Base-by-base conservation (phyloP, 1,140 invertebrate species). In the Coelopa frigida region DNA sequence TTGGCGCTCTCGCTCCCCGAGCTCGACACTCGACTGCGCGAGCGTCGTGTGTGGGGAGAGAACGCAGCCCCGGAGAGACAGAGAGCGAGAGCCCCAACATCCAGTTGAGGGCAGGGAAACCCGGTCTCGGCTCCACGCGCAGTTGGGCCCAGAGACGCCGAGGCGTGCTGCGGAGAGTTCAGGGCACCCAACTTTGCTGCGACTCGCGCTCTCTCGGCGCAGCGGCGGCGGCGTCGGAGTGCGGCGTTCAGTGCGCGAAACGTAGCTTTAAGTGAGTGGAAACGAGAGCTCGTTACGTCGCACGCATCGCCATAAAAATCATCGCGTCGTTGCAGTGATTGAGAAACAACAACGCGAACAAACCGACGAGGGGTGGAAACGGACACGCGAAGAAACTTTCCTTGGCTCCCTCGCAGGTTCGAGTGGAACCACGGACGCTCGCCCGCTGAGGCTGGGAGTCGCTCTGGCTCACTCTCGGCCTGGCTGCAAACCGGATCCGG, bases 251-350 rank as follows among this genome's bases (percentile, higher is more conserved):
- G 64, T 60, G 61, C 58, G 58, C 47, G 65, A 61, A 68, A 68
- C 58, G 64, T 65, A 64, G 61, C 64, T 68, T 68, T 68, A 68
- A 68, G 64, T 68, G 63, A 68, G 64, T 68, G 64, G 64, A 68
- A 68, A 68, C 64, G 64, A 68, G 64, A 68, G n/a, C n/a, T 68
- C 64, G 63, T 68, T 61, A 68, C 59, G 58, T 61, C n/a, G 57
- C 53, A 55, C 59, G 60, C 60, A 67, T 67, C 61, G 66, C 66
- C 67, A 68, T 68, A 65, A 66, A 68, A 68, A 65, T 68, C 64
- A 42, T 46, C 35, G 61, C 57, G 59, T 55, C 61, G 54, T 52
- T 55, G 59, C 61, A 64, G 58, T 68, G 64, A 68, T 68, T 68
- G 64, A 68, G 68, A 61, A 55, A 66, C 31, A 36, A 45, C 29